A percentile compares a stretch with the other conserved stretches of the same genome.
phyloP scores from a whole-genome alignment of 2,113 vertebrate genomes.

The Aleadryas rufinucha region DNA sequence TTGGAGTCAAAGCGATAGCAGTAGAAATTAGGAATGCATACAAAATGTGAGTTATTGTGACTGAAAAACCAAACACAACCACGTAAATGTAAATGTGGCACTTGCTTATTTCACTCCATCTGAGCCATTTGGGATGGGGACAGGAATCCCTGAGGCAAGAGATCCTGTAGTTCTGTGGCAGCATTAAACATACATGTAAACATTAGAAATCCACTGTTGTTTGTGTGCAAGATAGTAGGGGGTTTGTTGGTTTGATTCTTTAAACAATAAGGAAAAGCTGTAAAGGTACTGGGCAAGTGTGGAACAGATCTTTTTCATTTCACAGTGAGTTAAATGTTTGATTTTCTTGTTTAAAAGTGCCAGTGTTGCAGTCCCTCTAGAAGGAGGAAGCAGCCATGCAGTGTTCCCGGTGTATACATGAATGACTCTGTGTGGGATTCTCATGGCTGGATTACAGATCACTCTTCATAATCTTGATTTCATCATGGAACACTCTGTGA shows the following conservation, averaged over 20 bases:
- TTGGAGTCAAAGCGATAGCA: neutral
- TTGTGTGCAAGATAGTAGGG: neutral
- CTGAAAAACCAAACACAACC: neutral
- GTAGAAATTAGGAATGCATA: neutral
- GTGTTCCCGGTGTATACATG: neutral
- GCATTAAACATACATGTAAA: neutral
- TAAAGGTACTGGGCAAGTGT: neutral
- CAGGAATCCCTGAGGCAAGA: neutral
- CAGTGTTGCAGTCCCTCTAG: neutral
- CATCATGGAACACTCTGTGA: neutral
- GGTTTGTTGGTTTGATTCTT: neutral
- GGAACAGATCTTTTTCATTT: neutral
- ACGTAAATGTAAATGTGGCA: neutral
- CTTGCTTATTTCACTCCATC: neutral
- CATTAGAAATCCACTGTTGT: neutral
- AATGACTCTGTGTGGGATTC: neutral
- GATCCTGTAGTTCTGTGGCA: neutral
- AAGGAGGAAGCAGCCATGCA: neutral
- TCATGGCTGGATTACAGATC: rapidly evolving
- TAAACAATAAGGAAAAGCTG: neutral
- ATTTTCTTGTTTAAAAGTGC: neutral
- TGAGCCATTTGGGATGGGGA: neutral
- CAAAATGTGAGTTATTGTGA: neutral
- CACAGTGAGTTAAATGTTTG: neutral
- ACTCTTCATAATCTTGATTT: neutral